Evolutionary conservation across 2,888 invertebrate species (phyloP).

Genomic region (Protonemura montana): DNA sequence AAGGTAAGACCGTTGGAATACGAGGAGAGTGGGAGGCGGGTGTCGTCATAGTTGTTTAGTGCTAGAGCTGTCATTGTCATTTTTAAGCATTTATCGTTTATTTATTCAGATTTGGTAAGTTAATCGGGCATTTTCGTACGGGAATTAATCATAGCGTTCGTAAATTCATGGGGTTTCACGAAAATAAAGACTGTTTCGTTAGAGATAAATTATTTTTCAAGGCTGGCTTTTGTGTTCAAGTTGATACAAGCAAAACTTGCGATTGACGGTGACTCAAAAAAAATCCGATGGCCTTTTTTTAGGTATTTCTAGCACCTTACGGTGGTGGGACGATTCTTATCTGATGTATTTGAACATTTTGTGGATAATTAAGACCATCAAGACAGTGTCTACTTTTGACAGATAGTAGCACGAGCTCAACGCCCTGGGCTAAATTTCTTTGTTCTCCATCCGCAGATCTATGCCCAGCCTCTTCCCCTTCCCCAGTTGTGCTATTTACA

Average conservation of each 20-base stretch:
- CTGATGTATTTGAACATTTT: background rate
- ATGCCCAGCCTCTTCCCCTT: background rate
- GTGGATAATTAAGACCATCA: background rate
- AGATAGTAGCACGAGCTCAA: conserved; percentile 7
- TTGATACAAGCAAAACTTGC: conserved; percentile 3
- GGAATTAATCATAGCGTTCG: background rate
- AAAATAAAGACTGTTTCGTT: background rate
- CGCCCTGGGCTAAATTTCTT: background rate
- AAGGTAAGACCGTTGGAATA: no score
- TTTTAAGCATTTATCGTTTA: background rate
- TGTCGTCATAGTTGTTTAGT: conserved; percentile 27
- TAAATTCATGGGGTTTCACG: background rate
- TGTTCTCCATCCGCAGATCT: background rate
- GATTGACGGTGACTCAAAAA: background rate
- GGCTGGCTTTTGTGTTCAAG: conserved; percentile 46
- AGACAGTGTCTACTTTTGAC: conserved; percentile 20
- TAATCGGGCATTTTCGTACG: background rate
- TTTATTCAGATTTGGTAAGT: background rate
- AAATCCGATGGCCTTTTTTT: background rate
- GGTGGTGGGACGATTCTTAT: background rate
- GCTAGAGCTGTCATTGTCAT: conserved; percentile 1
- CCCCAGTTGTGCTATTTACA: conserved; percentile 3
- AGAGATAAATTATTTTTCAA: conserved; percentile 34
- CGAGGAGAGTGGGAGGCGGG: conserved; percentile 16
- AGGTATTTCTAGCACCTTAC: background rate